Conservation (phyloP, 2,797 vertebrate genomes). For the Nyctibius grandis region DNA sequence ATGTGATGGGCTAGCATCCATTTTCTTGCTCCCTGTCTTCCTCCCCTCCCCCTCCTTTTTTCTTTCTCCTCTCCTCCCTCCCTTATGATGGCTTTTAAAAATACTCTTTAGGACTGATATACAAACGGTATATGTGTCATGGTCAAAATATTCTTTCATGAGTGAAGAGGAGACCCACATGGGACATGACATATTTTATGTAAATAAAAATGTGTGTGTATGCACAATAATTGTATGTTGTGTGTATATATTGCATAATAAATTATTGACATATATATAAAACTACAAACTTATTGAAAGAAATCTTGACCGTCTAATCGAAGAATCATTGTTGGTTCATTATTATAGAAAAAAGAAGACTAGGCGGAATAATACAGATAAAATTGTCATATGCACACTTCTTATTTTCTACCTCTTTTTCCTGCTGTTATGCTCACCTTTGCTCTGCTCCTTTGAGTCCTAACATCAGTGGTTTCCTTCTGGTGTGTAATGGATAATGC, state of each 20-base stretch:
- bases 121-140: background rate
- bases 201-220: background rate
- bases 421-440: background rate
- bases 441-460: background rate
- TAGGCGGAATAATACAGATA: background rate
- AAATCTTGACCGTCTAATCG: background rate
- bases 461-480: background rate
- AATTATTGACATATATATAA: background rate
- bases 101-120: background rate
- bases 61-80: background rate
- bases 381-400: background rate
- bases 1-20: background rate
- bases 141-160: background rate
- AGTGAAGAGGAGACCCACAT: background rate
- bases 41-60: background rate
- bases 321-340: background rate
- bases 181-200: background rate
- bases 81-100: background rate
- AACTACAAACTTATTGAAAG: background rate
- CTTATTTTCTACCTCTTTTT: background rate
- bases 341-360: background rate
- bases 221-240: background rate
- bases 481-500: background rate
- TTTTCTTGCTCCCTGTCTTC: background rate
- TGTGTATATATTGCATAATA: background rate